Evolutionary conservation across 2,888 invertebrate species (phyloP).

Genomic region (Boloria selene): DNA sequence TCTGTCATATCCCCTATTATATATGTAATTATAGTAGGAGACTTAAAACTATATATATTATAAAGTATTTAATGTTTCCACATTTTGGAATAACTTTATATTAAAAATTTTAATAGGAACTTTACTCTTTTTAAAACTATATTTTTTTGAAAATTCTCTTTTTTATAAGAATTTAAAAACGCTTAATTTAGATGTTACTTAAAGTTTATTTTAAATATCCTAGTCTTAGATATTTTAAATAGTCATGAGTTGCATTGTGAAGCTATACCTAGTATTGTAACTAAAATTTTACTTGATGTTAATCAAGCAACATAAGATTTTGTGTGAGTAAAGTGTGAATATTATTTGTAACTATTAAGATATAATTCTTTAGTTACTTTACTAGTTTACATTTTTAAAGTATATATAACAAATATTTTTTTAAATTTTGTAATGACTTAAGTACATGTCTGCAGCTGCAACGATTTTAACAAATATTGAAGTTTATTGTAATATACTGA

Average conservation of each 20-base stretch:
- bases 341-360: too few relatives aligned
- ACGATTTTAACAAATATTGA: too few relatives aligned
- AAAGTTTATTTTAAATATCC: neutral
- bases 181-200: neutral
- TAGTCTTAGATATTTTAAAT: slow-evolving; percentile 1
- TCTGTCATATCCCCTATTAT: slow-evolving; percentile 1
- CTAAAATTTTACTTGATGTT: too few relatives aligned
- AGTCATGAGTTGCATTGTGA: neutral
- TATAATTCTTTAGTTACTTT: too few relatives aligned
- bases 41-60: slow-evolving; percentile 4
- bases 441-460: too few relatives aligned
- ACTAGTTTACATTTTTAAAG: too few relatives aligned
- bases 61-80: neutral
- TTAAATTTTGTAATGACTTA: too few relatives aligned
- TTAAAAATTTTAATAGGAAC: neutral
- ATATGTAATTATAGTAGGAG: slow-evolving; percentile 1
- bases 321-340: too few relatives aligned
- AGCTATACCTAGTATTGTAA: too few relatives aligned
- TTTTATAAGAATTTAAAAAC: neutral
- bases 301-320: too few relatives aligned
- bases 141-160: neutral
- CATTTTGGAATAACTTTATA: slow-evolving; percentile 15
- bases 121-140: neutral
- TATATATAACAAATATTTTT: too few relatives aligned
- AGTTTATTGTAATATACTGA: neutral